Base-by-base conservation (phyloP, 2,113 vertebrate genomes). In the Gopherus flavomarginatus region DNA sequence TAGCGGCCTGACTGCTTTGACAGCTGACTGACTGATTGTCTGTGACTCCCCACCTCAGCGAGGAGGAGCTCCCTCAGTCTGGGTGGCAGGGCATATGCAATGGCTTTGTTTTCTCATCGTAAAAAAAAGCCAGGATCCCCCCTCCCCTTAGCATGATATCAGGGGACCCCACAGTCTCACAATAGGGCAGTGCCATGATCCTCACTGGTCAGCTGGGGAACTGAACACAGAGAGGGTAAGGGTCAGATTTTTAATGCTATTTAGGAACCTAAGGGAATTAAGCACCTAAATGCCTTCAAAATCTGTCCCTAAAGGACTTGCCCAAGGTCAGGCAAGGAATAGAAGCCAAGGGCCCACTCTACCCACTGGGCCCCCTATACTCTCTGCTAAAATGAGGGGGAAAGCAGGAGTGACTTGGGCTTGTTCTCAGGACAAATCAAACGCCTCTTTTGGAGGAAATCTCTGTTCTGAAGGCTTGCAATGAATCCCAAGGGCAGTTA, bases 41-140 rank as follows among this genome's bases (percentile, higher is more conserved):
- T 4, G 5, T 44, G 86, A 69, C 47, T 22, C 24, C 27, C 29
- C n/a, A 14, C 49, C 77, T 13, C 42, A 83, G 53, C 42, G 2
- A 14, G 4, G 9, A 59, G 65, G 42, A 24, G 47, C 29, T 8
- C 42, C 9, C 1, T 49, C 31, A 10, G 8, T 12, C 19, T 9
- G 38, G n/a, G 14, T 49, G 16, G 22, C 0, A 0, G 8, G 0
- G 0, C 59, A 62, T 13, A 62, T 31, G 12, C 86, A 31, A 8
- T 1, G 1, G 3, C 6, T 77, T 81, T 80, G 2, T 3, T 7
- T n/a, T 77, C 50, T 47, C 12, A 4, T 12, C 3, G 35, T 24
- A 47, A 83, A 75, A 24, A n/a, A n/a, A 19, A 42, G n/a, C 21
- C n/a, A 42, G 69, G n/a, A 75, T 75, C 17, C 1, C 19, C 21